A percentile compares a stretch with the other conserved stretches of the same genome.
Evolutionary conservation across 2,113 vertebrate genomes (phyloP).

Genomic region (Halcyon senegalensis): DNA sequence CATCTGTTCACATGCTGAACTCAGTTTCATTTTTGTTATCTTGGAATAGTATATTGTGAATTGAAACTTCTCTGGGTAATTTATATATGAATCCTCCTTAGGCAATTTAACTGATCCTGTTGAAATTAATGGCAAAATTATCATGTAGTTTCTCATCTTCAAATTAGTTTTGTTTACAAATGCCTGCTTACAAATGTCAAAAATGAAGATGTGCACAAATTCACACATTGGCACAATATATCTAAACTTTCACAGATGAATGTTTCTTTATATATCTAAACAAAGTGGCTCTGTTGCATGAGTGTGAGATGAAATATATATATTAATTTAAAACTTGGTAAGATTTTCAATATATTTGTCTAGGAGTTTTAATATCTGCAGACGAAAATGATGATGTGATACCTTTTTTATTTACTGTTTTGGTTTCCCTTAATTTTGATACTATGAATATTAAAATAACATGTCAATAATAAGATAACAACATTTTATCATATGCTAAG

Average conservation of each 20-base stretch:
- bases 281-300: not conserved
- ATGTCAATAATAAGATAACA: not conserved
- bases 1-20: not conserved
- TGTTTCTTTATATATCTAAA: not conserved
- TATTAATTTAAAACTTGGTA: not conserved
- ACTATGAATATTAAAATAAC: not conserved
- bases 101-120: not conserved
- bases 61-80: not conserved
- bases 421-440: not conserved
- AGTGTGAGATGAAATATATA: not conserved
- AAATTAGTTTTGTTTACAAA: not conserved
- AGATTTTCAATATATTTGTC: not conserved
- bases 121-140: constrained; percentile 9
- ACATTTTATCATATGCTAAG: not conserved
- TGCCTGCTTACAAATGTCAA: not conserved
- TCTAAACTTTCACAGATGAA: not conserved
- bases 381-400: not conserved
- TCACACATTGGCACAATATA: not conserved
- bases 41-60: not conserved
- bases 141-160: not conserved
- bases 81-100: not conserved
- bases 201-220: not conserved
- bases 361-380: not conserved
- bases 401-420: not conserved
- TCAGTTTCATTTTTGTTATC: not conserved